Base-by-base conservation (phyloP, 2,888 invertebrate species). In the Calliopum simillimum region DNA sequence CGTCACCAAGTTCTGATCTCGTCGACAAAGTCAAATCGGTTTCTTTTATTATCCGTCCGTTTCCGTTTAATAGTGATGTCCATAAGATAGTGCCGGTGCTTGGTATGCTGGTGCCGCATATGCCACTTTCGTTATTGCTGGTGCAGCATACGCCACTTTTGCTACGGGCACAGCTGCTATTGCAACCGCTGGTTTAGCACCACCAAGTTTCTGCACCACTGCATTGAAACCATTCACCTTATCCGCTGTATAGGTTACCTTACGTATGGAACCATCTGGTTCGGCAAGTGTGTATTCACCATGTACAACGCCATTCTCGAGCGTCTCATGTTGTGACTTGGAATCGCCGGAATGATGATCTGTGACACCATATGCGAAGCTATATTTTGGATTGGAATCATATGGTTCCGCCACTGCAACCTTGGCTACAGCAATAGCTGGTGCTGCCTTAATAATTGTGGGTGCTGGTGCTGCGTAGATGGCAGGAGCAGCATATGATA, bases 211-310 rank as follows among this genome's bases (percentile, higher is more conserved):
- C 83, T 89, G 89, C 1, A 91, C 91, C n/a, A 91, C 88, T 13
- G 91, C 91, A 83, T 91, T 91, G 86, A 91, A 91, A 4, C 91
- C 91, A 78, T 90, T 90, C 71, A 89, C 86, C n/a, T 90, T 89
- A 80, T 91, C 91, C 8, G 91, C 90, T 12, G 90, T 90, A 83
- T 91, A 91, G 76, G 90, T 90, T 4, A 91, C 91, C 73, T 89
- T 87, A 59, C 88, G 88, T 66, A 90, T 86, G 1, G 90, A 88
- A 75, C 91, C 91, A 78, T 91, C 91, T 0, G 91, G 90, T 76
- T 91, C 91, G 2, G 89, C 87, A 5, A 91, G 82, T 2, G 90
- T 90, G 83, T 91, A 91, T 71, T 87, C 89, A 6, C 91, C 91
- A 78, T 91, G 90, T 13, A 91, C 91, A 3, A 91, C 89, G 77